A percentile compares a stretch with the other conserved stretches of the same genome.
Conservation (phyloP, 2,888 invertebrate species). For the Rhogogaster chlorosoma region DNA sequence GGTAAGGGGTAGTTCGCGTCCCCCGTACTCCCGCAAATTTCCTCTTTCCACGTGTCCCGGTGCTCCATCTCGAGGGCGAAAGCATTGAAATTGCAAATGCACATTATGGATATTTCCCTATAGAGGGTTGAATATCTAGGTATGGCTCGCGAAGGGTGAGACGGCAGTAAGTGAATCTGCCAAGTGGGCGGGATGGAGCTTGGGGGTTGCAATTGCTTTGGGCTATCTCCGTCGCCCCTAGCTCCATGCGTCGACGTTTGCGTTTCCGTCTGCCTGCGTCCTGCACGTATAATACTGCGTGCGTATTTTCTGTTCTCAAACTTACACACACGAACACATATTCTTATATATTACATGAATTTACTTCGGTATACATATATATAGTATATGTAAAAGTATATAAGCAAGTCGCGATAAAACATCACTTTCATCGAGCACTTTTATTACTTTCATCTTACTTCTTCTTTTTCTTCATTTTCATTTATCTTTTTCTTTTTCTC, state of each 20-base stretch:
- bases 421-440: conserved; percentile 26
- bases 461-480: conserved; percentile 39
- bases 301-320: neutral
- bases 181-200: conserved; percentile 54
- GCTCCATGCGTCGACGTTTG: neutral
- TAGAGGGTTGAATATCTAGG: conserved; percentile 68
- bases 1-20: conserved; percentile 22
- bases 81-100: conserved; percentile 78
- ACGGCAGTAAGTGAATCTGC: conserved; percentile 71
- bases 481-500: neutral
- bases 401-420: conserved; percentile 16
- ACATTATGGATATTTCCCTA: conserved; percentile 78
- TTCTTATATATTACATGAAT: neutral
- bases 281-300: neutral
- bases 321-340: conserved; percentile 36
- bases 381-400: neutral
- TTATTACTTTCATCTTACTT: conserved; percentile 35
- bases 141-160: conserved; percentile 33
- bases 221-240: conserved; percentile 64
- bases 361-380: neutral
- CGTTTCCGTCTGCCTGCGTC: neutral
- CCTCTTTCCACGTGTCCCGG: conserved; percentile 36
- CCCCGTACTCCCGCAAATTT: neutral
- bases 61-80: conserved; percentile 53
- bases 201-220: conserved; percentile 71